Conservation (phyloP, 2,113 vertebrate genomes). For the Haliaeetus leucogaster region DNA sequence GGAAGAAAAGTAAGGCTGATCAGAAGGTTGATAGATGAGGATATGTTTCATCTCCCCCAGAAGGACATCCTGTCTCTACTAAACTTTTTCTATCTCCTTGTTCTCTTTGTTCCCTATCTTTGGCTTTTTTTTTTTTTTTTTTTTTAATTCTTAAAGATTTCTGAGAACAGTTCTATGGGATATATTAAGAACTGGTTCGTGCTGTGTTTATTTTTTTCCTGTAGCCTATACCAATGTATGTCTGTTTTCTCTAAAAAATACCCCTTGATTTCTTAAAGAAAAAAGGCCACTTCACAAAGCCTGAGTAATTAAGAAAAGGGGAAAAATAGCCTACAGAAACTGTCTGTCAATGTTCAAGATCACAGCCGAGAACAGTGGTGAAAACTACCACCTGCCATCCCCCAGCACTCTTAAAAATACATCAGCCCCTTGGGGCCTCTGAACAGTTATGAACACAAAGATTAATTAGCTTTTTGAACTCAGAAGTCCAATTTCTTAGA, state of each 20-base stretch:
- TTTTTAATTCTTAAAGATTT: neutral
- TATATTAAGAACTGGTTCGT: neutral
- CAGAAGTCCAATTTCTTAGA: neutral
- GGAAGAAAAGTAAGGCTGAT: constrained; percentile 11
- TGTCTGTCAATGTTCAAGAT: neutral
- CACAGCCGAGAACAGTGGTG: neutral
- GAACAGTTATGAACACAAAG: neutral
- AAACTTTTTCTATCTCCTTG: neutral
- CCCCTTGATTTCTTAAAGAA: neutral
- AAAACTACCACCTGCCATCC: neutral
- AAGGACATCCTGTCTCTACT: neutral
- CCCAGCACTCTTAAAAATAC: neutral
- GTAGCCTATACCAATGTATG: neutral
- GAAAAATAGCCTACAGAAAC: neutral
- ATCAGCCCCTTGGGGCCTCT: neutral
- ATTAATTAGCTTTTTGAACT: constrained; percentile 44
- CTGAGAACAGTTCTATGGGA: neutral
- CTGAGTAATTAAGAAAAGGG: neutral
- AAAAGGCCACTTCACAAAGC: neutral
- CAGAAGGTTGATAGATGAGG: constrained; percentile 20
- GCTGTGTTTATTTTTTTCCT: neutral
- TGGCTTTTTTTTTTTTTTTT: neutral
- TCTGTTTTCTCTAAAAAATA: neutral
- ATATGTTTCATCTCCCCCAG: constrained; percentile 4
- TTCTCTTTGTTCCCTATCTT: neutral